Conservation (phyloP, 2,797 vertebrate species). For the Oryzias dopingdopingensis region DNA sequence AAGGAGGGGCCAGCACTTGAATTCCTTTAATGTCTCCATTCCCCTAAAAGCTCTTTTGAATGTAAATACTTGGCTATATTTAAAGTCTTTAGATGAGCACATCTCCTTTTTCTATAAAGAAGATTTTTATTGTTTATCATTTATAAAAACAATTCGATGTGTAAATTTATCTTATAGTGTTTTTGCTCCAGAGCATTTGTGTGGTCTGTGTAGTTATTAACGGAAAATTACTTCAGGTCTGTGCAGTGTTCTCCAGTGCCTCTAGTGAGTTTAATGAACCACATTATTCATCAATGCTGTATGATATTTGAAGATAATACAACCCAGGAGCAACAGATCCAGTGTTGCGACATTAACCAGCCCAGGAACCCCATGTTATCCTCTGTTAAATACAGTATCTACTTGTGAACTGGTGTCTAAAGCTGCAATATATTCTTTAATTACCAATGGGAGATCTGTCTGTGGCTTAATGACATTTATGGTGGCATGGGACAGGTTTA, state of each 20-base stretch:
- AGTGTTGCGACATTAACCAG: neutral
- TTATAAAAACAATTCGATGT: no score
- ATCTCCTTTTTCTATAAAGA: neutral
- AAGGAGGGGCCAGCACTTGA: slow-evolving; percentile 50
- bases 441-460: no score
- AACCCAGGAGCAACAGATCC: neutral
- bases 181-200: neutral
- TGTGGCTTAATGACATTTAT: no score
- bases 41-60: slow-evolving; percentile 38
- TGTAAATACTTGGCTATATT: slow-evolving; percentile 1
- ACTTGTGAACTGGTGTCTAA: no score
- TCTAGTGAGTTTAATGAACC: slow-evolving; percentile 20
- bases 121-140: no score
- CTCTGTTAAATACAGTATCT: neutral
- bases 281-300: slow-evolving; percentile 26
- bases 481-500: no score
- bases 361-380: neutral
- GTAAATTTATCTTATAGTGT: no score
- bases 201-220: slow-evolving; percentile 17
- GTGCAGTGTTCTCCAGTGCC: slow-evolving; percentile 10
- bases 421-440: no score
- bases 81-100: neutral
- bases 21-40: slow-evolving; percentile 50
- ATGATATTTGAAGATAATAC: slow-evolving; percentile 23
- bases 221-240: slow-evolving; percentile 13